A percentile compares a stretch with the other conserved stretches of the same genome.
Conservation (phyloP, 2,113 vertebrate genomes). For the Xiphophorus couchianus region DNA sequence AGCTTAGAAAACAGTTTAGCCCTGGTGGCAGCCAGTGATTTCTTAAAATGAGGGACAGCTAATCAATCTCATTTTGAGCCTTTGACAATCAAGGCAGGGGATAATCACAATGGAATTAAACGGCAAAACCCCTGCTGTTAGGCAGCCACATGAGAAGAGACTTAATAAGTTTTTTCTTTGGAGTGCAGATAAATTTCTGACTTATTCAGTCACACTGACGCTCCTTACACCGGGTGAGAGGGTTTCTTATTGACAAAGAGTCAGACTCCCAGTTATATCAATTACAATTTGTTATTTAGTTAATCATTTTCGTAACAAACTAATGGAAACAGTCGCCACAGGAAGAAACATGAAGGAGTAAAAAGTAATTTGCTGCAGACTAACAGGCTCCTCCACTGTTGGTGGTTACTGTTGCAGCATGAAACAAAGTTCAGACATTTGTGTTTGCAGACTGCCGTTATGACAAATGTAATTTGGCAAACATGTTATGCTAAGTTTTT, state of each 20-base stretch:
- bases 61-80: slow-evolving; percentile 70
- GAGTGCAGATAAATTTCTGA: slow-evolving; percentile 37
- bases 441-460: not conserved
- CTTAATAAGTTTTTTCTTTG: slow-evolving; percentile 40
- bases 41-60: slow-evolving; percentile 56
- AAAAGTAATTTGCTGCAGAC: slow-evolving; percentile 38
- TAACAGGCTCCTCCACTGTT: not conserved
- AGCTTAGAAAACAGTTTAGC: slow-evolving; percentile 49
- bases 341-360: slow-evolving; percentile 25
- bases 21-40: slow-evolving; percentile 47
- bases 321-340: slow-evolving; percentile 33
- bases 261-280: slow-evolving; percentile 53
- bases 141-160: slow-evolving; percentile 40
- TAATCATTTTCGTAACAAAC: slow-evolving; percentile 37
- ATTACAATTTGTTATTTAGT: slow-evolving; percentile 58
- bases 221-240: slow-evolving; percentile 34
- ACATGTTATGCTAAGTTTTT: no score
- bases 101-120: slow-evolving; percentile 63
- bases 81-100: slow-evolving; percentile 64
- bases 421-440: slow-evolving; percentile 36
- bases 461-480: no score
- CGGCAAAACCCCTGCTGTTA: slow-evolving; percentile 50
- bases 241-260: slow-evolving; percentile 69
- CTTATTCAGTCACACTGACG: slow-evolving; percentile 45
- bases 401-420: slow-evolving; percentile 9